Evolutionary conservation across 2,113 vertebrate genomes (phyloP).

Genomic region (Heterochromis multidens): DNA sequence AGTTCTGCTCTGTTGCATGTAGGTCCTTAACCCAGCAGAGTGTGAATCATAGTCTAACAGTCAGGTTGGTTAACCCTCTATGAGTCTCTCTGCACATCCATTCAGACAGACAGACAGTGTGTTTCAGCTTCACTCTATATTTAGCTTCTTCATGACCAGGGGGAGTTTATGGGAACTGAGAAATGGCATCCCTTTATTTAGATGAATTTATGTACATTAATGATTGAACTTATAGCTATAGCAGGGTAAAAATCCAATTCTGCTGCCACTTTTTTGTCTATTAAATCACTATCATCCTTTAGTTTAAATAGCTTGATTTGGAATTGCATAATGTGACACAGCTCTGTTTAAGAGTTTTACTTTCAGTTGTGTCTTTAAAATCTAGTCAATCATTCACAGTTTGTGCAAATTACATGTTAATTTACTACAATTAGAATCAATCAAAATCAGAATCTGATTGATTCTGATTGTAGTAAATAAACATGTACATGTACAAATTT

Average conservation of each 20-base stretch:
- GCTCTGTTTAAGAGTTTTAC: background rate
- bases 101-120: slow-evolving; percentile 21
- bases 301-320: background rate
- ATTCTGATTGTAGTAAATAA: too few relatives aligned
- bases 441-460: too few relatives aligned
- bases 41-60: slow-evolving; percentile 59
- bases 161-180: background rate
- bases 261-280: background rate
- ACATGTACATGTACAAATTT: too few relatives aligned
- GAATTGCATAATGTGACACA: background rate
- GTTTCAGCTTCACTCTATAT: slow-evolving; percentile 27
- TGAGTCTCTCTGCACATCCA: slow-evolving; percentile 9
- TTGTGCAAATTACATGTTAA: background rate
- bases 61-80: slow-evolving; percentile 59
- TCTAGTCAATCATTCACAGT: background rate
- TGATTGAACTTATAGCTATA: background rate
- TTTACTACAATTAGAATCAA: too few relatives aligned
- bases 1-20: slow-evolving; percentile 48
- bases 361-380: background rate
- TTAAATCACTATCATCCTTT: background rate
- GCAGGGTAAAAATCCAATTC: background rate
- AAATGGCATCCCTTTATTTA: background rate
- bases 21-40: slow-evolving; percentile 45
- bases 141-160: slow-evolving; percentile 1
- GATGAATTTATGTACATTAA: slow-evolving; percentile 6